Percentiles rank a stretch among this genome's conserved stretches.
phyloP scores from a whole-genome alignment of 2,888 invertebrate genomes.

The Sarcophaga rosellei region DNA sequence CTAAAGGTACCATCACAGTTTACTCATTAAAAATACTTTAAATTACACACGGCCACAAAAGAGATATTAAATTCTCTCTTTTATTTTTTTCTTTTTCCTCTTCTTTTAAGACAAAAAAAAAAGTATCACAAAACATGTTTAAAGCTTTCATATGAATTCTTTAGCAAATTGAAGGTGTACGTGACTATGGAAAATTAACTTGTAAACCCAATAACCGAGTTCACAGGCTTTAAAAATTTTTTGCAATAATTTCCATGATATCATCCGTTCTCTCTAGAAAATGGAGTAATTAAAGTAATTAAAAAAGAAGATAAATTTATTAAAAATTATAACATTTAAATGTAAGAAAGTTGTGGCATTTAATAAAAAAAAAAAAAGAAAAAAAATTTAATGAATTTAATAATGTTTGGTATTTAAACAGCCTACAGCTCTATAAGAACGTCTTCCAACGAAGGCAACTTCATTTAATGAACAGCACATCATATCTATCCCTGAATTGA shows the following conservation, averaged over 20 bases:
- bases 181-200: slow-evolving; percentile 64
- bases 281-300: slow-evolving; percentile 58
- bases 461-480: too few relatives aligned
- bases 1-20: slow-evolving; percentile 10
- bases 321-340: slow-evolving; percentile 8
- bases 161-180: slow-evolving; percentile 66
- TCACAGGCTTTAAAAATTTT: slow-evolving; percentile 56
- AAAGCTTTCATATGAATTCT: slow-evolving; percentile 22
- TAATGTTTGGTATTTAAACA: too few relatives aligned
- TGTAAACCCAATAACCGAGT: slow-evolving; percentile 68
- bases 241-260: background rate
- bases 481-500: too few relatives aligned
- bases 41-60: background rate
- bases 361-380: background rate
- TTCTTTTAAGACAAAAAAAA: background rate
- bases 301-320: slow-evolving; percentile 7
- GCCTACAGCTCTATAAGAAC: too few relatives aligned
- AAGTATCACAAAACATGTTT: slow-evolving; percentile 23
- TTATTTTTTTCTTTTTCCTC: background rate
- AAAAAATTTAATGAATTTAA: background rate
- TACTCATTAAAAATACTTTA: slow-evolving; percentile 25
- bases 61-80: background rate
- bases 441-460: too few relatives aligned
- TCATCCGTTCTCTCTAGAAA: slow-evolving; percentile 22
- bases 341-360: background rate